Percentiles rank a stretch among this genome's conserved stretches.
phyloP scores from a whole-genome alignment of 30 jellyfish, hydroid and myxozoan genomes.

The Hydractinia echinata region DNA sequence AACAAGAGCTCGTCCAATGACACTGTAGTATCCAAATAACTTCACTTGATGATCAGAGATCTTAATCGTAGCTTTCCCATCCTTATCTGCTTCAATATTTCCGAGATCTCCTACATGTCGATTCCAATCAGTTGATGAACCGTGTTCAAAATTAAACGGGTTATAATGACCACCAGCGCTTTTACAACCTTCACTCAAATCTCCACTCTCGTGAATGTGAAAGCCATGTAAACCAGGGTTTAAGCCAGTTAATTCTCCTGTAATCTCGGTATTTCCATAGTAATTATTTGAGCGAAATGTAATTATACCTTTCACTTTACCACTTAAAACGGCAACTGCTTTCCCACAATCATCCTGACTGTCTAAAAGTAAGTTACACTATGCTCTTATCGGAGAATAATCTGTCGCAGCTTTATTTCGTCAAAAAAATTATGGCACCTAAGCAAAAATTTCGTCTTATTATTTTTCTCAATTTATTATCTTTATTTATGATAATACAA shows the following conservation, averaged over 20 bases:
- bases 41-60: constrained; percentile 40
- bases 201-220: constrained; percentile 91
- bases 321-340: not conserved
- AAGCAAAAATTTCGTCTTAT: too few species aligned
- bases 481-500: too few species aligned
- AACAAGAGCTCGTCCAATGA: constrained; percentile 84
- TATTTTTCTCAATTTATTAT: too few species aligned
- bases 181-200: constrained; percentile 84
- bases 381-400: constrained; percentile 7
- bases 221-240: constrained; percentile 86
- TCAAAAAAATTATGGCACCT: too few species aligned
- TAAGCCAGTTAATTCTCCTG: constrained; percentile 42
- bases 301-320: not conserved
- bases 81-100: constrained; percentile 61
- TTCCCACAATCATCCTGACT: too few species aligned
- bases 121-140: constrained; percentile 57
- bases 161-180: constrained; percentile 93
- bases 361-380: too few species aligned
- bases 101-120: constrained; percentile 97
- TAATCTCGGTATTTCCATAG: not conserved
- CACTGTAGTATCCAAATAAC: constrained; percentile 56
- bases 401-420: not conserved
- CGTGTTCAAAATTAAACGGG: constrained; percentile 73
- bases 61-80: constrained; percentile 50
- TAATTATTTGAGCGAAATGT: not conserved